Evolutionary conservation across 2,797 vertebrate genomes (phyloP), one percentile per base, ranked within the genome.

Genomic region (Chelidonichthys spinosus): DNA sequence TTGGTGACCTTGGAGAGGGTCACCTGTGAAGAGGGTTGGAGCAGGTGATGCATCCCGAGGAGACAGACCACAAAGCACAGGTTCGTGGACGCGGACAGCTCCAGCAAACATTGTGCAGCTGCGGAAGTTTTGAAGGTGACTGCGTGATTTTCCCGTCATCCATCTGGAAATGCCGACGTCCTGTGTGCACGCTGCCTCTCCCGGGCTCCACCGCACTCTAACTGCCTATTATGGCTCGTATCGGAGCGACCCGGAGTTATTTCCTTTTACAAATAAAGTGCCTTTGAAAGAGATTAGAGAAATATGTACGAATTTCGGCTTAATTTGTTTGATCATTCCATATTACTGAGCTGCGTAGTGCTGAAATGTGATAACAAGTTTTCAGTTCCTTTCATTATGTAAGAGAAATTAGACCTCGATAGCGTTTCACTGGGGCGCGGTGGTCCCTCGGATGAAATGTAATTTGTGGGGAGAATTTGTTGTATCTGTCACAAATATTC

Each of bases 401-500:
- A 96, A 96, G 95, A 96, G 96, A 96, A 98, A 97, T 98, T 98
- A 97, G 95, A 96, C 95, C 96, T 96, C 95, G 94, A 96, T 96
- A 95, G 96, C 96, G 93, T 96, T 96, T 96, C 95, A 96, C 94
- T 95, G 95, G 96, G 95, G 95, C 93, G 91, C 96, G 92, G 95
- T 95, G 95, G 95, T 97, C 97, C 94, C 96, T 96, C 93, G 95
- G 96, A 97, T 97, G 95, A 97, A 98, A 98, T 97, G 96, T 96
- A 97, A 99, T 98, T 98, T 98, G 97, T 95, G 95, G 95, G 83
- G 96, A 97, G 96, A 99, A 99, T 99, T 98, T 98, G 96, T 99
- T 98, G 96, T 99, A 98, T 99, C 98, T 99, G 98, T 99, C 97
- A 98, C 97, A 99, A 99, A 99, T 99, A 98, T 98, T 97, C 96